Evolutionary conservation across 1,140 invertebrate genomes (phyloP), one percentile per base, ranked within the genome.

Genomic region (Calliopsis andreniformis): DNA sequence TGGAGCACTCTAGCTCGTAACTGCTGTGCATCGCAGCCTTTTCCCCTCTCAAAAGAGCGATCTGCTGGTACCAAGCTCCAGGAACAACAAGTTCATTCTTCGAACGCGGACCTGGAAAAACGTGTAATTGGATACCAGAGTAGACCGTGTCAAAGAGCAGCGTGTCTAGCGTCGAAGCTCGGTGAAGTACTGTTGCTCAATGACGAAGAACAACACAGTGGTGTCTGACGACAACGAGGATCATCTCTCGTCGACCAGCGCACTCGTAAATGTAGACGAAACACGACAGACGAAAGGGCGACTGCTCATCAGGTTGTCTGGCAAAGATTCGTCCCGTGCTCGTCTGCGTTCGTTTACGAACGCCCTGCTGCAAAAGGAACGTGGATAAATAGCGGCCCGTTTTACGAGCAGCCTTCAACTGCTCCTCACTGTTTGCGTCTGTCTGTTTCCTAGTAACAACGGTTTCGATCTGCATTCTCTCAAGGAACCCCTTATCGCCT

Each of bases 281-380:
- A 18, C 35, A 39, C 10, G 53, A n/a, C n/a, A 14, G 53, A 16
- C 53, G 53, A 56, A 56, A 16, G 53, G 20, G 7, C 25, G 30
- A n/a, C 1, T 25, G 30, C 20, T 32, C 53, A 12, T 56, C 53
- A 32, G 53, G 28, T 56, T 56, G 53, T 56, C 53, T 56, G 53
- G 53, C 53, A 56, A 25, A 30, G 53, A 23, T 56, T 56, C 51
- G 23, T 28, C 51, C 35, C 35, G 35, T 12, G 51, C n/a, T 10
- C 51, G 28, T 55, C 53, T 32, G 68, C 76, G 62, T 72, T 78
- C 70, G 76, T 71, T 78, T 78, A 78, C 68, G 76, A 51, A 56
- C 12, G 53, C 12, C 53, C 43, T 53, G 68, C 53, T 51, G 58
- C 49, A 43, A 71, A 42, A 63, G 30, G 30, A 47, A 25, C 18